Evolutionary conservation across 2,888 invertebrate genomes (phyloP), one percentile per base, ranked within the genome.

Genomic region (Drosophila melanocephala): DNA sequence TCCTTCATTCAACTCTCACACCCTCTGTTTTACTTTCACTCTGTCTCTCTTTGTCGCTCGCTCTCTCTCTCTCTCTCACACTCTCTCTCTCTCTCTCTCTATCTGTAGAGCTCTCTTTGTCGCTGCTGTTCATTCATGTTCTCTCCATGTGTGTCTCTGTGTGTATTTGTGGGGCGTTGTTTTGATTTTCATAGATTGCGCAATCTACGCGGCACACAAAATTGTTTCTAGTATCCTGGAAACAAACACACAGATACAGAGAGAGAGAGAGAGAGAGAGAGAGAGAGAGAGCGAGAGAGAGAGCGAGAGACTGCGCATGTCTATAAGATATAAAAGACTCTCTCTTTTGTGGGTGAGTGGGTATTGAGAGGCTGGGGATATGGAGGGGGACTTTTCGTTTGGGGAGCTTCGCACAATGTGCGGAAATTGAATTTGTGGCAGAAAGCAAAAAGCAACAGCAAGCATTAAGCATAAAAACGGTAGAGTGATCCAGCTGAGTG

Each of bases 391-490:
- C 58, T 71, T 71, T 67, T 72, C 64, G 9, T 58, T 72, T 72
- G 74, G 69, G 76, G 79, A 81, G 77, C 83, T 89, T 90, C 79
- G 86, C 91, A 91, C 87, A 87, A 89, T 80, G 91, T 85, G 83
- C 91, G 91, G 91, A 87, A 87, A 87, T 87, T 87, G 83, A 87
- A 91, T 87, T 87, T 87, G 91, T 70, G 91, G 90, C 88, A 79
- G 61, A 75, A 75, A 71, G 67, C 63, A 83, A 72, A 71, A 51
- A 58, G 69, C 62, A 64, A 55, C 22, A 35, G 33, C 50, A 47
- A 50, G 9, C 22, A 12, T 51, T 14, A 42, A 50, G 52, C 39
- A 44, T 26, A 51, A 37, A 9, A 30, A 42, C 6, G 14, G 16
- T 26, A 30, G 2, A 5, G 1, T 26, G 35, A 3, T 19, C 0